phyloP scores from a whole-genome alignment of 2,888 invertebrate genomes.

The Ptilodon capucinus region DNA sequence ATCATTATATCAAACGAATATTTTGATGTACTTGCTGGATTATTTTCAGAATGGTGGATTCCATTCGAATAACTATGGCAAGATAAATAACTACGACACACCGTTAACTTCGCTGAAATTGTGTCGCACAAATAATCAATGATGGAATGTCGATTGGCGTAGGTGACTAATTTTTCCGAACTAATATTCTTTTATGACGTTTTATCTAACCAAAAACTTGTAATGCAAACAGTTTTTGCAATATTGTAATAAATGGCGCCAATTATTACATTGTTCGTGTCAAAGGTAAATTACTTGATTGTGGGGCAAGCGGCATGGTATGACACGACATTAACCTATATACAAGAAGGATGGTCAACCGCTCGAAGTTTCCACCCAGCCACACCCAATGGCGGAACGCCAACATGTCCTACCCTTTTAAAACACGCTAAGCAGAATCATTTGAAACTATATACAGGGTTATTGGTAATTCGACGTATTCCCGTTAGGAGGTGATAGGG shows the following conservation, averaged over 20 bases:
- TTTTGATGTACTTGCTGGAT: not conserved
- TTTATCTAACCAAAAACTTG: conserved; percentile 20
- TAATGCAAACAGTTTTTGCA: conserved; percentile 14
- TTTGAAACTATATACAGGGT: not conserved
- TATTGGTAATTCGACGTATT: too few relatives aligned
- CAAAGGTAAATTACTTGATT: conserved; percentile 46
- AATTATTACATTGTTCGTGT: conserved; percentile 45
- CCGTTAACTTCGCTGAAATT: too few relatives aligned
- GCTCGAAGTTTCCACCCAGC: conserved; percentile 38
- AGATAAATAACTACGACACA: too few relatives aligned
- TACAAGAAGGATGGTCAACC: conserved; percentile 39
- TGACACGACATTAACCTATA: conserved; percentile 59
- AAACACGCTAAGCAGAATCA: conserved; percentile 49
- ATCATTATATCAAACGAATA: not conserved
- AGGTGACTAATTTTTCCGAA: too few relatives aligned
- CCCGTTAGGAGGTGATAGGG: too few relatives aligned
- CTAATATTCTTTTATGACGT: not conserved
- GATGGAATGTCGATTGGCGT: too few relatives aligned
- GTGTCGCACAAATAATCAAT: too few relatives aligned
- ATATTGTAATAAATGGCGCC: conserved; percentile 29
- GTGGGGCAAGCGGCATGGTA: conserved; percentile 38
- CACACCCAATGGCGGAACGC: conserved; percentile 42
- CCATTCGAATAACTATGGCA: too few relatives aligned
- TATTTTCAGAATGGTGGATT: too few relatives aligned
- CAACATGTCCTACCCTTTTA: conserved; percentile 58